Evolutionary conservation across 2,888 invertebrate genomes (phyloP), one percentile per base, ranked within the genome.

Genomic region (Polymixis flavicincta): DNA sequence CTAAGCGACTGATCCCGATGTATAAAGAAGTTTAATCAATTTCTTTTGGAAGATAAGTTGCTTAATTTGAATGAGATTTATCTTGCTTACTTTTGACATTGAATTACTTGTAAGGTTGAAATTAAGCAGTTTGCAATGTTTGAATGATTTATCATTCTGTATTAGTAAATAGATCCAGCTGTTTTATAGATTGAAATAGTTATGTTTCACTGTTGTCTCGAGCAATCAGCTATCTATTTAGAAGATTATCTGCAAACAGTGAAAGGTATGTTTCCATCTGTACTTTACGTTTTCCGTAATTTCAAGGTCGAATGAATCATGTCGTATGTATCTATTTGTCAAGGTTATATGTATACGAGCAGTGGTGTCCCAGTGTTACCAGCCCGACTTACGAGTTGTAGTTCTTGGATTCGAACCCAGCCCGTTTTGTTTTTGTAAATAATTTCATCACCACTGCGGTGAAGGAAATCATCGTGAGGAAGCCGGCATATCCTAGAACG

Each of bases 331-430:
- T 28, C 19, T 32, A 68, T 32, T 7, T 42, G 28, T 55, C 65
- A 19, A 64, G 6, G 22, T 73, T 54, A 13, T 64, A 42, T 72
- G 72, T 68, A 78, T 68, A 78, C 37, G 48, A 48, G 48, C 17
- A 17, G 17, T 48, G 14, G 17, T 48, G 6, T 17, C 48, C 17
- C n/a, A n/a, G n/a, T n/a, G n/a, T n/a, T n/a, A n/a, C n/a, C n/a
- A n/a, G n/a, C n/a, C 48, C 14, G 6, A 48, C 48, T 48, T 48
- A 17, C 48, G 48, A 48, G 17, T 48, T 17, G 17, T 48, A 48
- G 17, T 17, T 17, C 17, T 0, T 48, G 48, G 48, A 0, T 17
- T 48, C 17, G 17, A 48, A 17, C 17, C 48, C 17, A 48, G n/a
- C n/a, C n/a, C n/a, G n/a, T n/a, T n/a, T n/a, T 4, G 6, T 48